Base-by-base conservation (phyloP, 2,113 vertebrate species). In the Pogonocichla stellata region DNA sequence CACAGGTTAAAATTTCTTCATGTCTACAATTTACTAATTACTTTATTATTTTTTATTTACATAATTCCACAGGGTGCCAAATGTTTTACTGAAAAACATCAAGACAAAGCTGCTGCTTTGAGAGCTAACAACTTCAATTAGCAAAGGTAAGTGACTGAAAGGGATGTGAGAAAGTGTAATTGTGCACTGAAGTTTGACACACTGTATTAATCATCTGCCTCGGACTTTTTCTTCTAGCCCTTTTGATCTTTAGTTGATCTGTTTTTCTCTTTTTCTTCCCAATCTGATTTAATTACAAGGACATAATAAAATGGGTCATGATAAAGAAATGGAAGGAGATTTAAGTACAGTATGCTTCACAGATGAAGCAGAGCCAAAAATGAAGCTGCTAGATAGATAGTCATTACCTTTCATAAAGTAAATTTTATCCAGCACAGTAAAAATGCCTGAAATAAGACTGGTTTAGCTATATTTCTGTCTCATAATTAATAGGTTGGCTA, bases 71-170 rank as follows among this genome's bases (percentile, higher is more conserved):
- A 77, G 71, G 17, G 26, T 78, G 34, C 43, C 66, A 93, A 73
- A 72, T 33, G 7, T 91, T 93, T 90, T 73, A 50, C 54, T 90
- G 74, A 36, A 94, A 88, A 95, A 66, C 34, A 66, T 58, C 24
- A 73, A 74, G 15, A 78, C 38, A 85, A 89, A 90, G 17, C 24
- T 91, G 28, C 67, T 70, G 43, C 14, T 33, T 4, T 74, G 15
- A 81, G 15, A 79, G 40, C 5, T 29, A 86, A 81, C 40, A 51
- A 66, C 31, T 86, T 86, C 34, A 71, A 2, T 60, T 83, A 77
- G 67, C 67, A 64, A 83, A 95, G 53, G 79, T 87, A 75, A 91
- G 33, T 19, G 62, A 85, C 90, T 58, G 56, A 61, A 93, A 92
- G 9, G 26, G 64, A 87, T 13, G 8, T 2, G 8, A 78, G 31